These are phyloP conservation scores for Pangasius larnaudii DNA, from an alignment of 2,797 vertebrate species.

Conservation along the genomic window DNA sequence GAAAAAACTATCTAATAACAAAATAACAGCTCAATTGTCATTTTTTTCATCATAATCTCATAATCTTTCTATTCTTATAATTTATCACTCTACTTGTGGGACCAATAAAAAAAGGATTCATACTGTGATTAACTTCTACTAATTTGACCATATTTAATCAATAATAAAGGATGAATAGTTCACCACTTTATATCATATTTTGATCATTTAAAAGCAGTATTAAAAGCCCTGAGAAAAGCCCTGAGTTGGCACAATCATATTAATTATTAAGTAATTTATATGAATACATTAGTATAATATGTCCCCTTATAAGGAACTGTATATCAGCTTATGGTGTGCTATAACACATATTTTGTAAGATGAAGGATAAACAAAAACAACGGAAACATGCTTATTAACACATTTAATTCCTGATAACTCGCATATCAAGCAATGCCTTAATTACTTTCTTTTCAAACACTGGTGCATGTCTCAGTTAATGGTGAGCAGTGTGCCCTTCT, in stretches of 20 bases:
- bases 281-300: background rate
- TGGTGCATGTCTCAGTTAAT: background rate
- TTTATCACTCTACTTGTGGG: background rate
- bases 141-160: background rate
- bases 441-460: conserved; percentile 9
- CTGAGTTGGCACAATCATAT: background rate
- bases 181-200: background rate
- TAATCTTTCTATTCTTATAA: background rate
- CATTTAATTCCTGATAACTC: background rate
- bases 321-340: background rate
- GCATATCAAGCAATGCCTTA: background rate
- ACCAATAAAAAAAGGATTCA: background rate
- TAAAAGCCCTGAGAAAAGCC: background rate
- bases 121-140: background rate
- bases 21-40: background rate
- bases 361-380: conserved; percentile 8
- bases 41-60: background rate
- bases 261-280: background rate
- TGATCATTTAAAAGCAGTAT: background rate
- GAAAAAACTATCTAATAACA: background rate
- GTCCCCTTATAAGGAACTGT: background rate
- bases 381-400: background rate
- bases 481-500: background rate
- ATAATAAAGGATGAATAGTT: background rate
- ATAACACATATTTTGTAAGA: background rate